A percentile compares a stretch with the other conserved stretches of the same genome.
These are phyloP conservation scores for Sipunculus nudus DNA, from an alignment of 2,888 invertebrate genomes.

Conservation along the genomic window DNA sequence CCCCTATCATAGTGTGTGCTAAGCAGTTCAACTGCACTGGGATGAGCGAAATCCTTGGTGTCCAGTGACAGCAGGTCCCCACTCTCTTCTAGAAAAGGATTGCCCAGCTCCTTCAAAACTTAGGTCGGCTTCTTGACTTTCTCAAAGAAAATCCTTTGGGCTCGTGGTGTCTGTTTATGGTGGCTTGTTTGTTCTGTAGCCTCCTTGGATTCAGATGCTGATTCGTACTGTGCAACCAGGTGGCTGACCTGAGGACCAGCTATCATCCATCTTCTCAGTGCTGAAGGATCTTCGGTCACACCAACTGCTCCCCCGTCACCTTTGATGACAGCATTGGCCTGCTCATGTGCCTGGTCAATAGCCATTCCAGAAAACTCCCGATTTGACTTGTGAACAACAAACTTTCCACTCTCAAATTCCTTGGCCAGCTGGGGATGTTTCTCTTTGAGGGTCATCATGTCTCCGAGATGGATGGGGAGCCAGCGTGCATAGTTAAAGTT, in stretches of 20 bases:
- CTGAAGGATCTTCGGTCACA: constrained; percentile 38
- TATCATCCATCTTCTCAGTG: constrained; percentile 45
- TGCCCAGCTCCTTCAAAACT: too few species aligned
- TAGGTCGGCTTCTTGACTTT: background rate
- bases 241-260: constrained; percentile 39
- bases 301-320: constrained; percentile 43
- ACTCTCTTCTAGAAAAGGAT: too few species aligned
- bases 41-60: too few species aligned
- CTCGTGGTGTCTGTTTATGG: constrained; percentile 6
- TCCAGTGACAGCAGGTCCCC: too few species aligned
- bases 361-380: constrained; percentile 36
- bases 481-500: constrained; percentile 43
- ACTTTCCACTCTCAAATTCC: constrained; percentile 39
- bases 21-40: too few species aligned
- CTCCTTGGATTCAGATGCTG: background rate
- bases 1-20: too few species aligned
- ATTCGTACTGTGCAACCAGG: constrained; percentile 18
- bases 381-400: constrained; percentile 38
- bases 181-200: background rate
- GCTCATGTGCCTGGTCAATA: too few species aligned
- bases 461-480: constrained; percentile 41
- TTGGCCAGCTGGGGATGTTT: constrained; percentile 33
- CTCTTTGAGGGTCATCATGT: constrained; percentile 37
- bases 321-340: constrained; percentile 44
- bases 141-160: constrained; percentile 9